A percentile compares a stretch with the other conserved stretches of the same genome.
phyloP scores from a whole-genome alignment of 2,888 invertebrate genomes.

The Tenthredo scrophulariae region DNA sequence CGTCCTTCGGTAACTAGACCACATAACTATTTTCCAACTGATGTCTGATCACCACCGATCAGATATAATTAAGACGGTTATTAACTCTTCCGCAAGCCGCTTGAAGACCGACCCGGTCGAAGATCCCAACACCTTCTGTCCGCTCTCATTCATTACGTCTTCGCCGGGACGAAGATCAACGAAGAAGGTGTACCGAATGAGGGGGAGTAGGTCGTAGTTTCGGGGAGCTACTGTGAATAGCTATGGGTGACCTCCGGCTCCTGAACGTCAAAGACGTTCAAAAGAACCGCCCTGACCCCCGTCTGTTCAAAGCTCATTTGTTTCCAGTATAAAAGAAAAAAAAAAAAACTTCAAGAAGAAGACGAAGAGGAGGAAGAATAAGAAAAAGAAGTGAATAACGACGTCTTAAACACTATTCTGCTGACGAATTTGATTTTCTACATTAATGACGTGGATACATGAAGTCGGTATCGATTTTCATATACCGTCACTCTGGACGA shows the following conservation, averaged over 20 bases:
- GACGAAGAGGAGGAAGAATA: conserved; percentile 50
- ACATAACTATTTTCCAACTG: neutral
- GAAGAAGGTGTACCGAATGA: conserved; percentile 44
- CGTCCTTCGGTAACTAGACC: neutral
- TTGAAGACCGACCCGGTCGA: conserved; percentile 22
- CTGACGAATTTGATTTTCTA: conserved; percentile 33
- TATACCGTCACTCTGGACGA: neutral
- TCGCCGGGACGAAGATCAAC: conserved; percentile 40
- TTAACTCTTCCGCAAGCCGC: conserved; percentile 38
- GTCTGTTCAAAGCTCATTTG: conserved; percentile 74
- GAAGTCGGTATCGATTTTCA: neutral
- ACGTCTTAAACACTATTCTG: conserved; percentile 44
- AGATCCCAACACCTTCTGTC: conserved; percentile 48
- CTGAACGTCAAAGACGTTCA: conserved; percentile 71
- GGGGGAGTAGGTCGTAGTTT: conserved; percentile 57
- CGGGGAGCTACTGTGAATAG: conserved; percentile 73
- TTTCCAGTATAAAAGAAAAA: conserved; percentile 66
- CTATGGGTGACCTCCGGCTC: conserved; percentile 70
- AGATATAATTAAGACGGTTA: conserved; percentile 47
- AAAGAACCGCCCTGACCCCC: conserved; percentile 72
- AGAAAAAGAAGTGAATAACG: conserved; percentile 26
- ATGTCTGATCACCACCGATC: neutral
- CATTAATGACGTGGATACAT: neutral
- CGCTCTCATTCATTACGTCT: conserved; percentile 42
- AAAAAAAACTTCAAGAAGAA: conserved; percentile 51